A percentile compares a stretch with the other conserved stretches of the same genome.
phyloP scores from a whole-genome alignment of 2,888 invertebrate species.

The Selenia dentaria region DNA sequence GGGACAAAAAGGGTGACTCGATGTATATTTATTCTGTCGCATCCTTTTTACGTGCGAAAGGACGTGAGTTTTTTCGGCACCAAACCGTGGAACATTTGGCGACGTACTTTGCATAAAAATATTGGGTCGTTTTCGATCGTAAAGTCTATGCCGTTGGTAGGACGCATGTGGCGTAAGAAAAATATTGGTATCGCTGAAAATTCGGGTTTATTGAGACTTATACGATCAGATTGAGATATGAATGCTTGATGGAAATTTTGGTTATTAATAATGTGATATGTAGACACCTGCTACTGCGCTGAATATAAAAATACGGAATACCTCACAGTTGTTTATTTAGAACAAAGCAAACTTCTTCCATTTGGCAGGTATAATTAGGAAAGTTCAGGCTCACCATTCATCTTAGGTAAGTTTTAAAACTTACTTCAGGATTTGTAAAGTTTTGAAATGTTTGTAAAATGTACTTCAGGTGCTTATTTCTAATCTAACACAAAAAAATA shows the following conservation, averaged over 20 bases:
- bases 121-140: conserved; percentile 62
- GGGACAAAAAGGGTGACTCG: conserved; percentile 83
- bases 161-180: conserved; percentile 69
- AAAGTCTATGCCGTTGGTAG: conserved; percentile 69
- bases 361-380: no score
- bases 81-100: conserved; percentile 77
- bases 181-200: conserved; percentile 70
- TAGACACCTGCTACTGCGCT: conserved; percentile 48
- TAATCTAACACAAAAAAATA: no score
- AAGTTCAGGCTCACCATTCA: no score
- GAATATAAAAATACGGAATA: no score
- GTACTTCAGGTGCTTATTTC: no score
- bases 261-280: conserved; percentile 48
- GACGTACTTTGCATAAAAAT: conserved; percentile 83
- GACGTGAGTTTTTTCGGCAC: conserved; percentile 76
- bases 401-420: no score
- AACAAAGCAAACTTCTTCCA: no score
- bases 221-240: conserved; percentile 64
- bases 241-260: conserved; percentile 45
- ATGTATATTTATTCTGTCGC: conserved; percentile 84
- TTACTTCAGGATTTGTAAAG: no score
- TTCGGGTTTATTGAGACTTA: conserved; percentile 64
- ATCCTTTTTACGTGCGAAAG: conserved; percentile 82
- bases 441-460: no score
- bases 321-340: no score